Evolutionary conservation across 2,888 invertebrate species (phyloP).

Genomic region (Polyommatus icarus): DNA sequence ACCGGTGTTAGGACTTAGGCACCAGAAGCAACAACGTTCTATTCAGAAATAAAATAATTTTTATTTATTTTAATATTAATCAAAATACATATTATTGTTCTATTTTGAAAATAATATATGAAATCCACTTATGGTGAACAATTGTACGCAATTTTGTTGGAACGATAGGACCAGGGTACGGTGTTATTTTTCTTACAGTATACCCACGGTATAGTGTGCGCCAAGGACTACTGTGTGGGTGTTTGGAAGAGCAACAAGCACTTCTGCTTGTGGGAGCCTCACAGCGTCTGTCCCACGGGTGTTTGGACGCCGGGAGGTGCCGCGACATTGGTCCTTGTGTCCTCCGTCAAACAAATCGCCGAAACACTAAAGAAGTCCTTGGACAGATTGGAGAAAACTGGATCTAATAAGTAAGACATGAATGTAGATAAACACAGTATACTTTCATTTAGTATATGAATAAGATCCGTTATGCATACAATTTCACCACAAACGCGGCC

Average conservation of each 20-base stretch:
- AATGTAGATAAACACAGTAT: too few relatives aligned
- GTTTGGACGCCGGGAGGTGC: constrained; percentile 55
- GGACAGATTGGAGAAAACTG: constrained; percentile 52
- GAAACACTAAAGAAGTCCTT: constrained; percentile 54
- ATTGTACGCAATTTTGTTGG: neutral
- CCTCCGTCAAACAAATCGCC: constrained; percentile 56
- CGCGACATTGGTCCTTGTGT: constrained; percentile 54
- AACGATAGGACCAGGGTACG: neutral
- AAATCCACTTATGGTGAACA: too few relatives aligned
- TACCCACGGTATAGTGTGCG: constrained; percentile 63
- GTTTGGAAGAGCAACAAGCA: constrained; percentile 58
- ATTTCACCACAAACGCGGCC: too few relatives aligned
- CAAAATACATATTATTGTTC: too few relatives aligned
- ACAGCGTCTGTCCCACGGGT: constrained; percentile 61
- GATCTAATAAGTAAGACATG: constrained; percentile 55
- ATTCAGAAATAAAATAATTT: too few relatives aligned
- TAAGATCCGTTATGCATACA: too few relatives aligned
- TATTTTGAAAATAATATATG: too few relatives aligned
- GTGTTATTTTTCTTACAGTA: constrained; percentile 46
- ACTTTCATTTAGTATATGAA: too few relatives aligned
- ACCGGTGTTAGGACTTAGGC: too few relatives aligned
- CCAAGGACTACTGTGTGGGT: constrained; percentile 66
- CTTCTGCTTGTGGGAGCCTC: constrained; percentile 63
- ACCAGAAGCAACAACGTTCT: too few relatives aligned
- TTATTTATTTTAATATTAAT: too few relatives aligned